A percentile compares a stretch with the other conserved stretches of the same genome.
These are phyloP conservation scores for Eretmocerus hayati DNA, from an alignment of 2,888 invertebrate species.

Conservation along the genomic window DNA sequence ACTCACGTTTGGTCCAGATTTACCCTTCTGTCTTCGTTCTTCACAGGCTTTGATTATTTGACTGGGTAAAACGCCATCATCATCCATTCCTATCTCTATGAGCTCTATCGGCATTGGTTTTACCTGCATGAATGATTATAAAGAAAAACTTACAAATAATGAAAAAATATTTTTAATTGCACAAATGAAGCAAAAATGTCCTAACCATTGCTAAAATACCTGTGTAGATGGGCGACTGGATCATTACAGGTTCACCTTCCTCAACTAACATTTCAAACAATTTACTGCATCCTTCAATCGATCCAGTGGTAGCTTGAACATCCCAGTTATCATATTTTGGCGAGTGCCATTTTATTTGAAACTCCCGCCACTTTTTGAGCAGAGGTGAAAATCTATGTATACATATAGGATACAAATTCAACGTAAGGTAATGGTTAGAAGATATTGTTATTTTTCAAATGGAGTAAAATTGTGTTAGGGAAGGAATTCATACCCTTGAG, in stretches of 20 bases:
- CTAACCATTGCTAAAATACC: conserved; percentile 52
- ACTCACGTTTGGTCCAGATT: conserved; percentile 45
- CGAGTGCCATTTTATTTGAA: conserved; percentile 57
- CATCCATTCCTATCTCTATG: conserved; percentile 61
- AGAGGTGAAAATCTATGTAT: conserved; percentile 43
- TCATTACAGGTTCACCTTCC: conserved; percentile 60
- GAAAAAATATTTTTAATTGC: neutral
- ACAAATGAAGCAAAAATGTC: neutral
- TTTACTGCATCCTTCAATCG: conserved; percentile 69
- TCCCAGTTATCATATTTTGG: conserved; percentile 57
- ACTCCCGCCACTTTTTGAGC: conserved; percentile 54
- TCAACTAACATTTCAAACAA: conserved; percentile 63
- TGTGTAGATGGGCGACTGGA: conserved; percentile 63
- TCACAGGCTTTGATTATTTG: conserved; percentile 54
- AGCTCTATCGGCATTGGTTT: conserved; percentile 58
- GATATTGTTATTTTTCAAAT: neutral
- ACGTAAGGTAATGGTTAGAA: neutral
- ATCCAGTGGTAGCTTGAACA: conserved; percentile 62
- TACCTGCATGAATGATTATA: conserved; percentile 32
- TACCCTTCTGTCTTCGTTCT: conserved; percentile 41
- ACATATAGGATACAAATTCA: neutral
- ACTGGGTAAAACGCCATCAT: conserved; percentile 60
- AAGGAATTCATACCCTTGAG: conserved; percentile 65
- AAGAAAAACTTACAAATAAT: neutral
- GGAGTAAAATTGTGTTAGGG: too few species aligned